Percentiles rank a stretch among this genome's conserved stretches.
Conservation (phyloP, 2,797 vertebrate genomes). For the Rhadinocentrus ornatus region DNA sequence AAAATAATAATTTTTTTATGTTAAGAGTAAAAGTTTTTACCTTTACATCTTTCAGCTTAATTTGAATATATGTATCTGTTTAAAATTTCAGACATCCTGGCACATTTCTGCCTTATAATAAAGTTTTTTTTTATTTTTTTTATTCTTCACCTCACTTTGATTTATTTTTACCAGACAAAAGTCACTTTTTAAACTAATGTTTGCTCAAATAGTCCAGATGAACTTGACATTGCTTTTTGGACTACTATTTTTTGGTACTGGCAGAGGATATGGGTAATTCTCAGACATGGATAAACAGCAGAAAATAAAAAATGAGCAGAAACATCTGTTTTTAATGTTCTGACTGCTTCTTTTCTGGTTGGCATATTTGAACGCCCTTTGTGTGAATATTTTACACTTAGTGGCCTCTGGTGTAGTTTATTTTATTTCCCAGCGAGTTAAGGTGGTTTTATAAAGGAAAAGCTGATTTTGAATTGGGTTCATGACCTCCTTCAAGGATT, state of each 20-base stretch:
- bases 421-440: background rate
- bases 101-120: no score
- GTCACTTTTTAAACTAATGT: background rate
- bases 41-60: no score
- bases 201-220: background rate
- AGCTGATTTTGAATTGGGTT: constrained; percentile 4
- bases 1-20: no score
- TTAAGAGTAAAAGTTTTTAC: no score
- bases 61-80: no score
- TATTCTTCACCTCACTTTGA: no score
- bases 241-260: background rate
- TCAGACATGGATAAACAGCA: background rate
- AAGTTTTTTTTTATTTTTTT: no score
- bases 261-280: background rate
- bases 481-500: background rate
- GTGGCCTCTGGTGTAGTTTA: background rate
- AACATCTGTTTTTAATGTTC: background rate
- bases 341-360: background rate
- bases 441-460: constrained; percentile 20
- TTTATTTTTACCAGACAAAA: no score
- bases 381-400: background rate
- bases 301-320: background rate
- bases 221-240: background rate
- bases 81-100: no score
- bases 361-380: constrained; percentile 1